Percentiles rank a stretch among this genome's conserved stretches.
Conservation (phyloP, 2,113 vertebrate genomes). For the Thomomys bottae region DNA sequence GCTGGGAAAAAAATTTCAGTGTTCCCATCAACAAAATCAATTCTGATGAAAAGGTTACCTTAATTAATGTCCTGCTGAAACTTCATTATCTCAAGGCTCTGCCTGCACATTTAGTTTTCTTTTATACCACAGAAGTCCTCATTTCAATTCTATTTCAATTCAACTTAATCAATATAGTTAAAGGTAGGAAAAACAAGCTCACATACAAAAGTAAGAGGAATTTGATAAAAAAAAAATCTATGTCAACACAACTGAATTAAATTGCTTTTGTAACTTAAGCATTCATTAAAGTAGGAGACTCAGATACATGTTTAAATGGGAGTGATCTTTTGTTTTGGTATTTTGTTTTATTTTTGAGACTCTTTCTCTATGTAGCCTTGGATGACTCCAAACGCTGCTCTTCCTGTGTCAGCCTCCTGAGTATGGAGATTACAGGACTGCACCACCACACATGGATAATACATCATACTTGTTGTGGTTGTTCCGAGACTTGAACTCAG, state of each 20-base stretch:
- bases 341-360: too few species aligned
- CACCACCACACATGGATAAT: too few species aligned
- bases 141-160: background rate
- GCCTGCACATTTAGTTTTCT: background rate
- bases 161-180: conserved; percentile 23
- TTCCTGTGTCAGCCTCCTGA: too few species aligned
- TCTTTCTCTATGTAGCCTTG: too few species aligned
- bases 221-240: background rate
- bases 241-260: background rate
- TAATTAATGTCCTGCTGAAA: conserved; percentile 4
- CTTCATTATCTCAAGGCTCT: conserved; percentile 5
- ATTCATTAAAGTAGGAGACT: conserved; percentile 23
- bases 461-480: background rate
- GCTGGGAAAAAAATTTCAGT: background rate
- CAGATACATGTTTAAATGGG: conserved; percentile 1
- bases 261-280: background rate
- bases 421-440: too few species aligned
- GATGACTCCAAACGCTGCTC: too few species aligned
- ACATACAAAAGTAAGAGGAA: background rate
- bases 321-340: background rate
- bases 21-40: conserved; percentile 1
- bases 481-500: too few species aligned
- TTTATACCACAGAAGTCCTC: background rate
- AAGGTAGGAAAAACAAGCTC: conserved; percentile 51
- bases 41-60: background rate